Percentiles rank a stretch among this genome's conserved stretches.
phyloP scores from a whole-genome alignment of 1,140 invertebrate genomes.

The Drosophila bocki region DNA sequence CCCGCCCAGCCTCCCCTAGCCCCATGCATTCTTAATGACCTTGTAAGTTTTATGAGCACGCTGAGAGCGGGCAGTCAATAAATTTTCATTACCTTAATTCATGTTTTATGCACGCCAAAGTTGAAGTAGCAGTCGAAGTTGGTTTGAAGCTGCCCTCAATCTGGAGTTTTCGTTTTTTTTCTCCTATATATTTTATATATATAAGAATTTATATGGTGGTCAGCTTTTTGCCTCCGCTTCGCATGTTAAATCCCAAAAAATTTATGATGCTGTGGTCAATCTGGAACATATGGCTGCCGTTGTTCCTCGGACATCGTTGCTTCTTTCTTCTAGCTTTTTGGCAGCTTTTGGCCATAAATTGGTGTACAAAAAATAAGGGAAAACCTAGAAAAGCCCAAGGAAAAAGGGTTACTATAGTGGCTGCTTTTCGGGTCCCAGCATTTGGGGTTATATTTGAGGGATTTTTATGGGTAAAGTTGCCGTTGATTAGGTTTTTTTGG shows the following conservation, averaged over 20 bases:
- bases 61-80: slow-evolving; percentile 65
- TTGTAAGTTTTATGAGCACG: slow-evolving; percentile 65
- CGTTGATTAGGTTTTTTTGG: slow-evolving; percentile 38
- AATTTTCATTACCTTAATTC: slow-evolving; percentile 82
- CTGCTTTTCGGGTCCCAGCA: slow-evolving; percentile 12
- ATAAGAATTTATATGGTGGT: slow-evolving; percentile 28
- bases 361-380: slow-evolving; percentile 33
- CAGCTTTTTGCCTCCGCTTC: slow-evolving; percentile 32
- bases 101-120: slow-evolving; percentile 69
- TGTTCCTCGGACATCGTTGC: slow-evolving; percentile 34
- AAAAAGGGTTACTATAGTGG: slow-evolving; percentile 65
- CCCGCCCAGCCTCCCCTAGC: slow-evolving; percentile 5
- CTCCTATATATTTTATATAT: slow-evolving; percentile 1
- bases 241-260: slow-evolving; percentile 75
- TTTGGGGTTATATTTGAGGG: slow-evolving; percentile 37
- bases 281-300: slow-evolving; percentile 71
- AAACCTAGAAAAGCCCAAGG: not conserved
- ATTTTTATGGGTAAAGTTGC: slow-evolving; percentile 48
- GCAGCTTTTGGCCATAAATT: slow-evolving; percentile 69
- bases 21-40: slow-evolving; percentile 60
- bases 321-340: slow-evolving; percentile 49
- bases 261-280: slow-evolving; percentile 81
- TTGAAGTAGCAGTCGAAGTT: slow-evolving; percentile 50
- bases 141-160: slow-evolving; percentile 42
- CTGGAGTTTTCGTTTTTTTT: slow-evolving; percentile 9